Evolutionary conservation across 2,888 invertebrate species (phyloP), one percentile per base, ranked within the genome.

Genomic region (Octodonta nipae): DNA sequence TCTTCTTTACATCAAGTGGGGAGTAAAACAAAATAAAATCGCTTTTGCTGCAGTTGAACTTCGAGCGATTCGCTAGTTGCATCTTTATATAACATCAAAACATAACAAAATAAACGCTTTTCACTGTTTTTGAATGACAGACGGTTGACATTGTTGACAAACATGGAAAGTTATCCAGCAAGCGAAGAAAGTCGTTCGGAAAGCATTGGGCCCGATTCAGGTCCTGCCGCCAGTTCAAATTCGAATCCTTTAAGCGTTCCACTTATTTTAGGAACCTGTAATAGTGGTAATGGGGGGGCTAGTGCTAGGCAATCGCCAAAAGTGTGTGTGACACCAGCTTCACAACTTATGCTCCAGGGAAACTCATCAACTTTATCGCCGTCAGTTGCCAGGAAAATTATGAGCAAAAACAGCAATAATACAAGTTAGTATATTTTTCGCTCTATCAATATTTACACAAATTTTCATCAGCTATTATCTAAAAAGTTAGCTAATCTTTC

Each of bases 381-480:
- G 25, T 70, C 70, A 42, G 67, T 68, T 43, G 67, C 70, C 57
- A 67, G 68, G 61, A 73, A 72, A 63, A 70, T 73, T 52, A 70
- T 72, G 63, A 71, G 73, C 54, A 66, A 71, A 52, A 73, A 73
- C 57, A 65, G 71, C 61, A 73, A 73, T 64, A 73, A 72, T 49
- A 73, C 72, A 59, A 69, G 73, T 73, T 64, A 70, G 71, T 68
- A 20, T 27, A 5, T 8, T 6, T 27, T n/a, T n/a, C n/a, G n/a
- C n/a, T n/a, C n/a, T n/a, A n/a, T n/a, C n/a, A n/a, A n/a, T n/a
- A n/a, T n/a, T n/a, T n/a, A n/a, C n/a, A n/a, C n/a, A n/a, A n/a
- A n/a, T n/a, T n/a, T n/a, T n/a, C n/a, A n/a, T n/a, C n/a, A n/a
- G n/a, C n/a, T n/a, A n/a, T n/a, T n/a, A n/a, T n/a, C n/a, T n/a